phyloP scores from a whole-genome alignment of 2,113 vertebrate species.

The Gulo gulo region DNA sequence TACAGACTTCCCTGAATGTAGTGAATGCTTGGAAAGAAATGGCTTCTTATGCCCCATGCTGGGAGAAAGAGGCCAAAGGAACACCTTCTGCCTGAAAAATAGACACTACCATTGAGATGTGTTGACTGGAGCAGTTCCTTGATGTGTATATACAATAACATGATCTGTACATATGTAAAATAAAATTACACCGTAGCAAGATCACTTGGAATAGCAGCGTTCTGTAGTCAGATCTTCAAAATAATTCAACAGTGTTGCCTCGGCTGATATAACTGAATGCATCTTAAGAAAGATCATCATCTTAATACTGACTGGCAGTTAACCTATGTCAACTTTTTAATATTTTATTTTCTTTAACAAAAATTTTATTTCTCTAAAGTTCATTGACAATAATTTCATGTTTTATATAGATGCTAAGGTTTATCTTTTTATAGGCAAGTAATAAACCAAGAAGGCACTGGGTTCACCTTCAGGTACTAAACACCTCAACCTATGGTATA shows the following conservation, averaged over 20 bases:
- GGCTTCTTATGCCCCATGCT: not conserved
- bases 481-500: not conserved
- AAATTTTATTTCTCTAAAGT: conserved; percentile 32
- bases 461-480: conserved; percentile 60
- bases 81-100: conserved; percentile 28
- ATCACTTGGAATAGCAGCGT: conserved; percentile 51
- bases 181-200: conserved; percentile 54
- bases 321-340: conserved; percentile 29
- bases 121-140: not conserved
- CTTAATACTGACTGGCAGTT: conserved; percentile 51
- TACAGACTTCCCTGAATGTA: not conserved
- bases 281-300: conserved; percentile 56
- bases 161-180: conserved; percentile 73
- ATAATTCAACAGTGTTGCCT: conserved; percentile 10
- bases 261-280: conserved; percentile 32
- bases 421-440: conserved; percentile 27
- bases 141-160: conserved; percentile 75
- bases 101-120: not conserved
- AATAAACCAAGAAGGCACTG: not conserved
- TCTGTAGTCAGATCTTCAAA: conserved; percentile 44
- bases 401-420: conserved; percentile 9
- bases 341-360: conserved; percentile 58
- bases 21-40: conserved; percentile 22
- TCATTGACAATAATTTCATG: conserved; percentile 47
- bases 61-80: conserved; percentile 52